phyloP scores from a whole-genome alignment of 2,888 invertebrate genomes.

The Zygogramma bicolorata region DNA sequence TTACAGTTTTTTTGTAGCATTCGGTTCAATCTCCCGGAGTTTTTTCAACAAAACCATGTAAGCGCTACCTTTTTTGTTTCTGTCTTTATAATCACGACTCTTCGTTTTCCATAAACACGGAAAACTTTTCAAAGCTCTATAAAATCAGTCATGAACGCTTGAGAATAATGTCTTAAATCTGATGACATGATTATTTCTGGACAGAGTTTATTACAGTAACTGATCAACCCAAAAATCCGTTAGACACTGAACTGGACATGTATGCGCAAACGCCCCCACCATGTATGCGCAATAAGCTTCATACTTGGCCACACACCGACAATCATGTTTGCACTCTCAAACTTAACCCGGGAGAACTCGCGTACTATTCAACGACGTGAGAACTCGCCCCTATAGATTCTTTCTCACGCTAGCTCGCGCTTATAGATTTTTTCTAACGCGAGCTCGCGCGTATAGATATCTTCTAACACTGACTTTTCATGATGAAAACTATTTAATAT shows the following conservation, averaged over 20 bases:
- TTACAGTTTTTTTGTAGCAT: slow-evolving; percentile 25
- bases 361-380: too few species aligned
- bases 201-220: background rate
- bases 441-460: too few species aligned
- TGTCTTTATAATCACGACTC: background rate
- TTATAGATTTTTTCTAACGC: too few species aligned
- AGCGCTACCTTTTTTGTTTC: background rate
- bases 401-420: too few species aligned
- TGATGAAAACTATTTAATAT: too few species aligned
- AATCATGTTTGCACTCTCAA: background rate
- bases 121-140: background rate
- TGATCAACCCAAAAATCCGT: background rate
- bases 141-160: background rate
- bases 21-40: background rate
- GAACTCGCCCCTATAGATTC: too few species aligned
- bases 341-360: too few species aligned
- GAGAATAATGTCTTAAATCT: background rate
- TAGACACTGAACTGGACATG: background rate
- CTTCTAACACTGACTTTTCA: too few species aligned
- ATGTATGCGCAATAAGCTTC: background rate
- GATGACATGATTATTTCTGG: background rate
- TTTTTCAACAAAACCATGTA: background rate
- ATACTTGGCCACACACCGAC: background rate
- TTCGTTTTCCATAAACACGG: background rate
- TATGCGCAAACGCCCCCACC: too few species aligned